phyloP scores from a whole-genome alignment of 2,113 vertebrate species.

The Panthera uncia region DNA sequence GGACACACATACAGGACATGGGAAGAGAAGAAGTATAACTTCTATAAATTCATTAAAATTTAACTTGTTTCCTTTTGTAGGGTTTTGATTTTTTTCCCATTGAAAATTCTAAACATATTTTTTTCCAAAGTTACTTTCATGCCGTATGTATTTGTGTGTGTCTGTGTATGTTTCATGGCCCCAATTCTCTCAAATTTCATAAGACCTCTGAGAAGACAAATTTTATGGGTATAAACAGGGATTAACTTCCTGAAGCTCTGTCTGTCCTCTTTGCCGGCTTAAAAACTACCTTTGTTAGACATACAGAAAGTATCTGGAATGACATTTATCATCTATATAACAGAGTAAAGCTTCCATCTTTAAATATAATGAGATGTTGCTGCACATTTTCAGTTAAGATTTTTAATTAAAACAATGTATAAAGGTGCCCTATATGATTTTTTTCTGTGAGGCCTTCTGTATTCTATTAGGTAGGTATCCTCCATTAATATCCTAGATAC shows the following conservation, averaged over 20 bases:
- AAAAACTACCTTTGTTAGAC: neutral
- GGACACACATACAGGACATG: neutral
- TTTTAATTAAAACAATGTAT: neutral
- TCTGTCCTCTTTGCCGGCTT: neutral
- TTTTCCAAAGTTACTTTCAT: neutral
- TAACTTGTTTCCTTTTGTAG: neutral
- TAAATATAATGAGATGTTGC: neutral
- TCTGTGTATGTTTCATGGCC: neutral
- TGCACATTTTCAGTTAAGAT: neutral
- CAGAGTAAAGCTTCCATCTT: neutral
- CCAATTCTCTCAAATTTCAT: neutral
- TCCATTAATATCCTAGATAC: neutral
- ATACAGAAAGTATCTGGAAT: neutral
- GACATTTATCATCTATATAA: neutral
- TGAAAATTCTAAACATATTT: neutral
- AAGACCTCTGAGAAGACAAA: neutral
- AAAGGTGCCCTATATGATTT: neutral
- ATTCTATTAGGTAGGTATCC: neutral
- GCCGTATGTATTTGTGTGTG: neutral
- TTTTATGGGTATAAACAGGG: neutral
- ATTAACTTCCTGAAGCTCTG: neutral
- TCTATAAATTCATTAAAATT: neutral
- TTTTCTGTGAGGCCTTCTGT: neutral
- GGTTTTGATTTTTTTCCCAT: neutral
- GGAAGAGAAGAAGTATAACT: neutral